Conservation (phyloP, 2,113 vertebrate genomes). For the Carlito syrichta region DNA sequence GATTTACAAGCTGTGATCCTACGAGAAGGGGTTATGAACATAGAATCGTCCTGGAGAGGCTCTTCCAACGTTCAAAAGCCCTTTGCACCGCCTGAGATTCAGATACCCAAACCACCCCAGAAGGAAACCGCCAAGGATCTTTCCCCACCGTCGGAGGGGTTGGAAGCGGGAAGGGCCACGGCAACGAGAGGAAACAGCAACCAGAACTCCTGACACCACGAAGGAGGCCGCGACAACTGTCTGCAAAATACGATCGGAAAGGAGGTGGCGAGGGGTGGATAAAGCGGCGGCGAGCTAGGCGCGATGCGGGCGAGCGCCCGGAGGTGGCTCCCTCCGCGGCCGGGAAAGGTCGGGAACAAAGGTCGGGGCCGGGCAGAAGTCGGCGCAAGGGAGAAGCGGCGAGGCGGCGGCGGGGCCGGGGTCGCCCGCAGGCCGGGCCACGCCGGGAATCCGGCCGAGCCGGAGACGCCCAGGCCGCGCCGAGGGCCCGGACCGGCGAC, state of each 20-base stretch:
- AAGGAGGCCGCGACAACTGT: background rate
- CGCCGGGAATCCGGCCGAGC: background rate
- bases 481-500: background rate
- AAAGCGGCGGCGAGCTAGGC: too few species aligned
- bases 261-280: background rate
- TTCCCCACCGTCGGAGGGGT: background rate
- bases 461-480: conserved; percentile 47
- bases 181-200: background rate
- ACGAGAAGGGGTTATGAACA: background rate
- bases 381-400: background rate
- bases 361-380: background rate
- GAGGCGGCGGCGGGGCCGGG: background rate
- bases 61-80: background rate
- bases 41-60: background rate
- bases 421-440: background rate
- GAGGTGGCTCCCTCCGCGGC: too few species aligned
- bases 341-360: background rate
- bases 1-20: background rate
- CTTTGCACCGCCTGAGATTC: background rate
- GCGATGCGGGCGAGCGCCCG: background rate
- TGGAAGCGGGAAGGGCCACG: background rate
- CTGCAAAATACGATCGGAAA: background rate
- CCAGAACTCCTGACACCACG: background rate
- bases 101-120: background rate
- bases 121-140: background rate